Conservation (phyloP, 2,113 vertebrate species). For the Embiotoca jacksoni region DNA sequence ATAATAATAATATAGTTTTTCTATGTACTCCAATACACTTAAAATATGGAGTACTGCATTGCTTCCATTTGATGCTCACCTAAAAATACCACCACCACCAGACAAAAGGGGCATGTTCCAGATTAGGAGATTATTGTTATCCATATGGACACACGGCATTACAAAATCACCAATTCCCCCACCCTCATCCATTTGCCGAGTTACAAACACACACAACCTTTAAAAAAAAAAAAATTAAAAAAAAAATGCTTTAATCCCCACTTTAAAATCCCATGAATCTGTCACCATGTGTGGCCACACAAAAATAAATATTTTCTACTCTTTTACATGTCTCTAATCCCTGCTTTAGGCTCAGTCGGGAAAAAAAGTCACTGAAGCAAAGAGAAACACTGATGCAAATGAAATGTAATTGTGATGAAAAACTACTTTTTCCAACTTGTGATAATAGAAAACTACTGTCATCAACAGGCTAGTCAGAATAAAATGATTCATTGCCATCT, state of each 20-base stretch:
- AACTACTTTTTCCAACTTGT: background rate
- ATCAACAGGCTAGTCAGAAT: background rate
- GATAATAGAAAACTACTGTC: background rate
- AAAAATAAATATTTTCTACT: slow-evolving; percentile 8
- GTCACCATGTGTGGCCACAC: slow-evolving; percentile 28
- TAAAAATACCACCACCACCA: slow-evolving; percentile 11
- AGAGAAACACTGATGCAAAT: background rate
- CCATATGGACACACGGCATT: slow-evolving; percentile 53
- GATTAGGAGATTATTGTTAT: slow-evolving; percentile 66
- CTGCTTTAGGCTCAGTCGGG: background rate
- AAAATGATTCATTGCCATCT: slow-evolving; percentile 42
- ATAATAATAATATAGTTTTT: background rate
- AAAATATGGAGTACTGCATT: background rate
- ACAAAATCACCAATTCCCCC: slow-evolving; percentile 16
- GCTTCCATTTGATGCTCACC: background rate
- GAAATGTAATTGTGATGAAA: background rate
- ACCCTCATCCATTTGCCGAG: slow-evolving; percentile 23
- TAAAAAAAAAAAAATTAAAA: background rate
- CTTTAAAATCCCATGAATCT: slow-evolving; percentile 32
- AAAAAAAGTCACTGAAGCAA: background rate
- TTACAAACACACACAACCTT: slow-evolving; percentile 22
- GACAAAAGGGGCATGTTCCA: slow-evolving; percentile 44
- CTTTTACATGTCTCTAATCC: background rate
- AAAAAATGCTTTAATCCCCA: slow-evolving; percentile 35
- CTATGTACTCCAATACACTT: too few species aligned